Conservation (phyloP, 2,888 invertebrate species). For the Drosophila pegasa region DNA sequence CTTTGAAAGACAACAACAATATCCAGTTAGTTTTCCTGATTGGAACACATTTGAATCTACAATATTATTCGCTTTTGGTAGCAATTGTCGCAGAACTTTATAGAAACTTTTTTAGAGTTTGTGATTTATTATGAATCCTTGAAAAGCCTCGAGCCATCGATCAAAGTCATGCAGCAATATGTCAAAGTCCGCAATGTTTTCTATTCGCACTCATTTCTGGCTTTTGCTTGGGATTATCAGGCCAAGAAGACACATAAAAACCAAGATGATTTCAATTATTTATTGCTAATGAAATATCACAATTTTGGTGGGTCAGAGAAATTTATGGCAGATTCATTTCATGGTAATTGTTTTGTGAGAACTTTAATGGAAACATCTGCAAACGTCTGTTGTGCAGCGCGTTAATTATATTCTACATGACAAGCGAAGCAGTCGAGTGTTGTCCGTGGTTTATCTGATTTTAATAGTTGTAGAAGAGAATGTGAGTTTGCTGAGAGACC, state of each 20-base stretch:
- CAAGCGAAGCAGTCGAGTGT: constrained; percentile 46
- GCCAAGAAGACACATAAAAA: constrained; percentile 19
- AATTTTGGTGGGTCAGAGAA: constrained; percentile 23
- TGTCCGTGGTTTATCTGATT: constrained; percentile 66
- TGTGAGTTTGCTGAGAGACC: constrained; percentile 49
- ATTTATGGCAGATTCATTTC: background rate
- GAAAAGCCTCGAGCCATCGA: constrained; percentile 47
- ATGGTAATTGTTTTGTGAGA: constrained; percentile 26
- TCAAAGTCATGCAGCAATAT: constrained; percentile 47
- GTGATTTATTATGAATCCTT: constrained; percentile 53
- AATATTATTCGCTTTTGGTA: background rate
- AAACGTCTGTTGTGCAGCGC: constrained; percentile 62
- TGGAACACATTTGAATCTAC: background rate
- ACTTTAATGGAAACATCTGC: constrained; percentile 51
- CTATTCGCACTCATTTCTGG: constrained; percentile 16
- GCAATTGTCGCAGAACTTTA: background rate
- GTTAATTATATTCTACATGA: constrained; percentile 57
- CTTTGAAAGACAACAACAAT: background rate
- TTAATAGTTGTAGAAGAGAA: constrained; percentile 43
- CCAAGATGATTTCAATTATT: constrained; percentile 43
- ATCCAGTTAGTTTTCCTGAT: background rate
- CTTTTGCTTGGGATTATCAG: constrained; percentile 24
- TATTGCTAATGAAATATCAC: constrained; percentile 56
- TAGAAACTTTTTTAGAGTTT: constrained; percentile 21
- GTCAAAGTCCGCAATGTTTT: constrained; percentile 43